phyloP scores from a whole-genome alignment of 1,140 invertebrate genomes.

The Ceratina japonica region DNA sequence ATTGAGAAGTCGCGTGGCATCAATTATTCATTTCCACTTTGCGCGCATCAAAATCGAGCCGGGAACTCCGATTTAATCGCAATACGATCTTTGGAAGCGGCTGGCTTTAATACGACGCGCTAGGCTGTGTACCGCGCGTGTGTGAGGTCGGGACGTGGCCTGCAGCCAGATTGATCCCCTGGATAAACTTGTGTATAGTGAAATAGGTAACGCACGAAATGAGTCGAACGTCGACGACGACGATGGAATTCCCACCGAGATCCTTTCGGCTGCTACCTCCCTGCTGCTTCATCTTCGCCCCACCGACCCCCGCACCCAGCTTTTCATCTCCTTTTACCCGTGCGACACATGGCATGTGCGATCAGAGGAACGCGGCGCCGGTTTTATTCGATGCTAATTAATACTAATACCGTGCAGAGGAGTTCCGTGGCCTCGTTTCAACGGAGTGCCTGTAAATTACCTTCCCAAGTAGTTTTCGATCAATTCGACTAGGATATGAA shows the following conservation, averaged over 20 bases:
- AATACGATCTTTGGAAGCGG: conserved; percentile 29
- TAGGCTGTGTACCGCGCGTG: too few relatives aligned
- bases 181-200: conserved; percentile 37
- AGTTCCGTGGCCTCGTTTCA: not conserved
- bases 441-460: not conserved
- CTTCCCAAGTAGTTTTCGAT: not conserved
- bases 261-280: not conserved
- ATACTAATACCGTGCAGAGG: conserved; percentile 7
- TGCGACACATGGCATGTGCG: too few relatives aligned
- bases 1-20: conserved; percentile 41
- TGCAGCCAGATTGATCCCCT: conserved; percentile 31
- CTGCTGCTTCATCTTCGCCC: not conserved
- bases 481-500: too few relatives aligned
- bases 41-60: conserved; percentile 48
- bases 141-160: conserved; percentile 6
- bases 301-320: too few relatives aligned
- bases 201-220: conserved; percentile 39
- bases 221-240: conserved; percentile 7
- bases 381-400: conserved; percentile 24
- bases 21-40: conserved; percentile 52
- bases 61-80: conserved; percentile 42
- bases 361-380: not conserved
- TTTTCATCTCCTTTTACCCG: too few relatives aligned
- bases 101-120: conserved; percentile 24
- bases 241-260: not conserved